A percentile compares a stretch with the other conserved stretches of the same genome.
Conservation (phyloP, 2,797 vertebrate genomes). For the Bucorvus abyssinicus region DNA sequence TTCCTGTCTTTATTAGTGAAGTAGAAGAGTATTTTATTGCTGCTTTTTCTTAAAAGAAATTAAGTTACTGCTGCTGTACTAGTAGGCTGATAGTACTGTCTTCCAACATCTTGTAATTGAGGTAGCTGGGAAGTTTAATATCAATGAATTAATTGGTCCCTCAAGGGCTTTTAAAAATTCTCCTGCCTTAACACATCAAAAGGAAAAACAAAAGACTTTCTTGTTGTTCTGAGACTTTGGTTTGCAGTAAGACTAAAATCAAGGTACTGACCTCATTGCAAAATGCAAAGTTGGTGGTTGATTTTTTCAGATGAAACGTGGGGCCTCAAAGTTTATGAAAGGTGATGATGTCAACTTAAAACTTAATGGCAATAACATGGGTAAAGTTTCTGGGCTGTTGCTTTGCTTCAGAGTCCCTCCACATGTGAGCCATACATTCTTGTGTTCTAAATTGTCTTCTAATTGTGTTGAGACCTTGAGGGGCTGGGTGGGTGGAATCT, state of each 20-base stretch:
- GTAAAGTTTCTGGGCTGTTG: background rate
- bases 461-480: background rate
- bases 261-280: background rate
- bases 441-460: background rate
- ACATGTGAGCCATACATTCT: background rate
- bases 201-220: background rate
- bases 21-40: background rate
- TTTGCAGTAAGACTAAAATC: background rate
- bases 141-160: background rate
- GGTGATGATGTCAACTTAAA: background rate
- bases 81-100: background rate
- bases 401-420: background rate
- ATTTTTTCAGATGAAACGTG: background rate
- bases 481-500: background rate
- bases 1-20: background rate
- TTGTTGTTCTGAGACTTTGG: background rate
- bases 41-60: background rate
- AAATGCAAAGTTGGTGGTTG: background rate
- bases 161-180: background rate
- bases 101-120: background rate
- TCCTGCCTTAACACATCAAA: background rate
- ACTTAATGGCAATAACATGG: background rate
- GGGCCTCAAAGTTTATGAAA: background rate
- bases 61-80: background rate
- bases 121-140: background rate